These are phyloP conservation scores for Cerceris rybyensis DNA, from an alignment of 2,888 invertebrate species.

Conservation along the genomic window DNA sequence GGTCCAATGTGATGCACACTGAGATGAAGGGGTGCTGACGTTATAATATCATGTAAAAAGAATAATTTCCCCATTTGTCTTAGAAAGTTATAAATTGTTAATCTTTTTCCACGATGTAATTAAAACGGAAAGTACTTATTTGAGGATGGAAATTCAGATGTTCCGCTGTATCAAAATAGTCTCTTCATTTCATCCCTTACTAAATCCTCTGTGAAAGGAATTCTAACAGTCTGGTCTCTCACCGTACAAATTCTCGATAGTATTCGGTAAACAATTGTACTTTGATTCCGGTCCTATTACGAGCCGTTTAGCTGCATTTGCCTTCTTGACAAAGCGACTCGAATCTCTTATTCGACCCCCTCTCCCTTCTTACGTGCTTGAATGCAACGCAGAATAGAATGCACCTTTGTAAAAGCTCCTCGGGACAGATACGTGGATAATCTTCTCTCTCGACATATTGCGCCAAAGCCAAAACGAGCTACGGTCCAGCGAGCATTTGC, in stretches of 20 bases:
- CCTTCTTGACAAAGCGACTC: conserved; percentile 81
- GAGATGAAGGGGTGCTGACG: too few relatives aligned
- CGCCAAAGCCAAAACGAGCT: conserved; percentile 75
- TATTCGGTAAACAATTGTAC: conserved; percentile 71
- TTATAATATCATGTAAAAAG: too few relatives aligned
- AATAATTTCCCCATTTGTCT: too few relatives aligned
- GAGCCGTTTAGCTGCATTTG: conserved; percentile 79
- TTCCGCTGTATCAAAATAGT: neutral
- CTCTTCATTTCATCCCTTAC: neutral
- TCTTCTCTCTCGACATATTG: conserved; percentile 77
- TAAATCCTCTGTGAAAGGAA: neutral
- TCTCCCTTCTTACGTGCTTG: conserved; percentile 22
- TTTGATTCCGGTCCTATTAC: conserved; percentile 79
- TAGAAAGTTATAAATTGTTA: too few relatives aligned
- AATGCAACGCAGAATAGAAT: conserved; percentile 34
- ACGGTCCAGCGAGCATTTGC: conserved; percentile 71
- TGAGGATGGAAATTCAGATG: too few relatives aligned
- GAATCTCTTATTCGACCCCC: conserved; percentile 67
- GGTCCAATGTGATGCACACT: too few relatives aligned
- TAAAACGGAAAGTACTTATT: too few relatives aligned
- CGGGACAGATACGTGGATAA: conserved; percentile 79
- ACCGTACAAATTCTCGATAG: conserved; percentile 1
- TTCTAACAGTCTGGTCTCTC: neutral
- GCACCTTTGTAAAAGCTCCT: conserved; percentile 48
- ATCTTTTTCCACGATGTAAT: too few relatives aligned